Base-by-base conservation (phyloP, 2,888 invertebrate genomes). In the Camponotus fellah region DNA sequence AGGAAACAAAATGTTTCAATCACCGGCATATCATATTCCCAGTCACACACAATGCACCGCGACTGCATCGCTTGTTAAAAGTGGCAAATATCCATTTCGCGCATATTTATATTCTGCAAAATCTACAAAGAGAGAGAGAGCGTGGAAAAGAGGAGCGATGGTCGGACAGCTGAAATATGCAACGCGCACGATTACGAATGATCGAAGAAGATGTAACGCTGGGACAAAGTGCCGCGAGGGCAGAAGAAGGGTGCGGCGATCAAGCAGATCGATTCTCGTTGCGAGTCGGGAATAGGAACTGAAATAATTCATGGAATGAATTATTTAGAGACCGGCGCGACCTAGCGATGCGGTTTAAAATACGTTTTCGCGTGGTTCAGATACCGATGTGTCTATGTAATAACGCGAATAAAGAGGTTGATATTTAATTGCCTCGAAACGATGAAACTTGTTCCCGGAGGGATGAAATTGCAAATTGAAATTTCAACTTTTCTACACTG, bases 231-330 rank as follows among this genome's bases (percentile, higher is more conserved):
- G 34, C 43, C 46, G 58, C 43, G 40, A 49, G 49, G n/a, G 72
- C 60, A 58, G 37, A 46, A 58, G 65, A 71, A 81, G 79, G 81
- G 56, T 60, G 64, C 74, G 85, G 86, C 86, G 88, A 89, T 91
- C 89, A 87, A 77, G 71, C 26, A 75, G 89, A 91, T 93, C 92
- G 92, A 92, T 92, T 86, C 86, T 90, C 88, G 91, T 92, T 91
- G 91, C 85, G 71, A 37, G 76, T 66, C 80, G 72, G 84, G 74
- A 87, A 87, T 85, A 75, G 88, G 77, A 85, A 90, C 76, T 62
- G 91, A 93, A 94, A 94, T 94, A 93, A 94, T 94, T 94, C 91
- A 93, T 91, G 86, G 82, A 81, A 89, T 93, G 92, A 94, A 94
- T 94, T 93, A 94, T 94, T 94, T 92, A 92, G 91, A 75, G 91